Conservation (phyloP, 1,140 invertebrate species). For the Drosophila elegans region DNA sequence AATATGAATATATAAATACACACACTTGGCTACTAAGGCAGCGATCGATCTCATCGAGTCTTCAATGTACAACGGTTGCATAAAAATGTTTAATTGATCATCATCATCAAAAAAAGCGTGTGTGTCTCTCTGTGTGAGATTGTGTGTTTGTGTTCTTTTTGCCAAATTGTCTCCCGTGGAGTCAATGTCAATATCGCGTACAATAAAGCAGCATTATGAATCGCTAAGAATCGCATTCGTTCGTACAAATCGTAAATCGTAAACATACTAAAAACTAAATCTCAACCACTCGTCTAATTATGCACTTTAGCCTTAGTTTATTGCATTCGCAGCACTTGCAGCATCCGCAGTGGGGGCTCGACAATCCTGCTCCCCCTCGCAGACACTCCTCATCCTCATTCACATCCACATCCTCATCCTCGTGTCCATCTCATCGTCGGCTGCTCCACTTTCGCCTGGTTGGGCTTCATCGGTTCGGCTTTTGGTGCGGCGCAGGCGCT, state of each 20-base stretch:
- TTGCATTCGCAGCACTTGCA: conserved; percentile 56
- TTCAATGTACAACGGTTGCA: conserved; percentile 53
- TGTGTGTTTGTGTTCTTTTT: conserved; percentile 43
- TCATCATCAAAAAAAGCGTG: conserved; percentile 35
- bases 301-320: conserved; percentile 58
- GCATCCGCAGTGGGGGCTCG: conserved; percentile 34
- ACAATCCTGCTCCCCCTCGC: not conserved
- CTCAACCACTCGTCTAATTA: conserved; percentile 48
- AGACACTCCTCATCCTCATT: not conserved
- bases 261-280: conserved; percentile 45
- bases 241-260: conserved; percentile 29
- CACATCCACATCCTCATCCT: not conserved
- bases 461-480: conserved; percentile 9
- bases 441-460: conserved; percentile 59
- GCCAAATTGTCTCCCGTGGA: conserved; percentile 69
- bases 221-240: conserved; percentile 52
- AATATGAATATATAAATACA: conserved; percentile 40
- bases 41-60: conserved; percentile 45
- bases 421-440: not conserved
- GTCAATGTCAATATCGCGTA: conserved; percentile 54
- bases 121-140: conserved; percentile 17
- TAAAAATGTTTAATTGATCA: conserved; percentile 80
- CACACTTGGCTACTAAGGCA: conserved; percentile 9
- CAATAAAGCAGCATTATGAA: conserved; percentile 71
- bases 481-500: conserved; percentile 53